Evolutionary conservation across 2,888 invertebrate genomes (phyloP).

Genomic region (Mechanitis mazaeus): DNA sequence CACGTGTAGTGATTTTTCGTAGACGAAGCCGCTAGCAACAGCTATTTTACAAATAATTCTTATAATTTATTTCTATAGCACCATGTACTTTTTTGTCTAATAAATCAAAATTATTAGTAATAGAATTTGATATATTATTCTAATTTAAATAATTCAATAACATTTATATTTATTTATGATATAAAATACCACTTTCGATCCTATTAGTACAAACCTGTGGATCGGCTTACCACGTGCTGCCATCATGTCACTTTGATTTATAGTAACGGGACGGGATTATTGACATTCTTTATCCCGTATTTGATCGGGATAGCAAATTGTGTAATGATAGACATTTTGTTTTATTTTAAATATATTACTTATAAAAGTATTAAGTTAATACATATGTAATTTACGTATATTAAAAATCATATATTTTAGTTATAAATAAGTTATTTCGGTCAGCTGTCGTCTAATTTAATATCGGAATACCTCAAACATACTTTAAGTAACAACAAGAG

Average conservation of each 20-base stretch:
- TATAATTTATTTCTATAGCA: too few species aligned
- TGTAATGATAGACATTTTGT: not conserved
- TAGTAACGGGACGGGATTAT: conserved; percentile 41
- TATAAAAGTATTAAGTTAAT: not conserved
- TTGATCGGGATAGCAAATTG: conserved; percentile 8
- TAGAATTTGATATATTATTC: too few species aligned
- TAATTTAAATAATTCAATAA: too few species aligned
- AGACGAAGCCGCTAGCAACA: too few species aligned
- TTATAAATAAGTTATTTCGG: not conserved
- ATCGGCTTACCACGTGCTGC: conserved; percentile 69
- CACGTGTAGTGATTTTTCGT: too few species aligned
- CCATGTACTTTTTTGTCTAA: too few species aligned
- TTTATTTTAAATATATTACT: not conserved
- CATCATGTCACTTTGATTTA: conserved; percentile 53
- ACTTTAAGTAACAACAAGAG: conserved; percentile 46
- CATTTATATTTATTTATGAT: not conserved
- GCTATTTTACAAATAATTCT: too few species aligned
- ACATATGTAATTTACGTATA: not conserved
- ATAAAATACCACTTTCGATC: conserved; percentile 11
- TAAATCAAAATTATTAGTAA: too few species aligned
- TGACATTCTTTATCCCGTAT: conserved; percentile 24
- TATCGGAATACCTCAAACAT: conserved; percentile 47
- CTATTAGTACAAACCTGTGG: conserved; percentile 34
- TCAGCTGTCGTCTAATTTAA: conserved; percentile 42
- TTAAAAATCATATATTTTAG: not conserved